Evolutionary conservation across 2,888 invertebrate species (phyloP), one percentile per base, ranked within the genome.

Genomic region (Prenolepis imparis): DNA sequence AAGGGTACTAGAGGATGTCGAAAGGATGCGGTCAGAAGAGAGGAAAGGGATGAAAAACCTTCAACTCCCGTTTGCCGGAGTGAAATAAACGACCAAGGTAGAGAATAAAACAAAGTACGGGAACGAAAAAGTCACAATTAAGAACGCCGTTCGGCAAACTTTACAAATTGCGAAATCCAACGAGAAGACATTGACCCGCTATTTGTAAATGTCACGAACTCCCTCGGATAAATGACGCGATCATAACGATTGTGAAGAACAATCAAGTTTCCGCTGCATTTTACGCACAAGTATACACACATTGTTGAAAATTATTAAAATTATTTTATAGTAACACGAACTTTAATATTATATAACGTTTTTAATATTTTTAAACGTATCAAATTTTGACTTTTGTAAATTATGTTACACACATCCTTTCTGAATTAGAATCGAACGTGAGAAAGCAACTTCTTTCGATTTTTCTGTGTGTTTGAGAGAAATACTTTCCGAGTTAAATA

Each of bases 1-100:
- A 86, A 87, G 86, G 84, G 91, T 84, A 90, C 87, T 87, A 87
- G 89, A 89, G 84, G 85, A 86, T 86, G 87, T 84, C 85, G 89
- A 87, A 89, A 90, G 90, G 90, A 90, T 90, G 86, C 89, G 88
- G 90, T 85, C 84, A 88, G 88, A 88, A 88, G 88, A 88, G 88
- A 86, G 88, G 86, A 89, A 89, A 88, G 85, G 77, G 32, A 78
- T 21, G 44, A 72, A 24, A 73, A 28, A 59, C 90, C 87, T 88
- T 87, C 83, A 86, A 80, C 84, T 83, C 83, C 66, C 81, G 78
- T 85, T 84, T 75, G 78, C 86, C 85, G 84, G 86, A 86, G 89
- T 64, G 88, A 85, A 87, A 85, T 66, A 86, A 87, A 80, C 91
- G 86, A 84, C 84, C 86, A 72, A 82, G 84, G 82, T 89, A 90